Conservation (phyloP, 2,888 invertebrate genomes). For the Microchrysa polita region DNA sequence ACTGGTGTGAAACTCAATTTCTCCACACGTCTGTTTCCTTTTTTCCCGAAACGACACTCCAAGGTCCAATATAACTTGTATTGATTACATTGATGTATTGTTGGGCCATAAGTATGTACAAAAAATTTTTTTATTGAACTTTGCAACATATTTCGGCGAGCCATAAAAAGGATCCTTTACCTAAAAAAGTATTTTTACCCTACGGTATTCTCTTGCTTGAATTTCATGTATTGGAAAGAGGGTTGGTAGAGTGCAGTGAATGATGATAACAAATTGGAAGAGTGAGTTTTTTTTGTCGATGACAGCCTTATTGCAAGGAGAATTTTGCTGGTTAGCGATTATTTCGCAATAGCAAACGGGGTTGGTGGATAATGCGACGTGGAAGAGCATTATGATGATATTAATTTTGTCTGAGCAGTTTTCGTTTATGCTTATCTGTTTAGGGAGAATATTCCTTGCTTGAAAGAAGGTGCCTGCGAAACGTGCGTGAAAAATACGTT, state of each 20-base stretch:
- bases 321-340: too few relatives aligned
- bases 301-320: too few relatives aligned
- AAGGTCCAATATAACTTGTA: constrained; percentile 48
- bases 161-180: constrained; percentile 45
- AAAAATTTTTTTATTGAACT: constrained; percentile 47
- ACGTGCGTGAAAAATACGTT: too few relatives aligned
- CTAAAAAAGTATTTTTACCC: constrained; percentile 41
- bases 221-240: not conserved
- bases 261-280: not conserved
- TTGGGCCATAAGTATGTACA: constrained; percentile 44
- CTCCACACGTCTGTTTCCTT: constrained; percentile 42
- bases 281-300: not conserved
- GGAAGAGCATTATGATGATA: too few relatives aligned
- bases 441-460: too few relatives aligned
- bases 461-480: too few relatives aligned
- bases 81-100: constrained; percentile 50
- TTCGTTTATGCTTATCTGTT: too few relatives aligned
- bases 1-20: constrained; percentile 47
- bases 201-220: not conserved
- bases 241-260: not conserved
- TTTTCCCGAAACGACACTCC: constrained; percentile 46
- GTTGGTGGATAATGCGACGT: too few relatives aligned
- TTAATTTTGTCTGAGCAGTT: too few relatives aligned
- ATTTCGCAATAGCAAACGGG: too few relatives aligned
- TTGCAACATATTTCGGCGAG: constrained; percentile 45